phyloP scores from a whole-genome alignment of 2,797 vertebrate species.

The Sebastes vulpes region DNA sequence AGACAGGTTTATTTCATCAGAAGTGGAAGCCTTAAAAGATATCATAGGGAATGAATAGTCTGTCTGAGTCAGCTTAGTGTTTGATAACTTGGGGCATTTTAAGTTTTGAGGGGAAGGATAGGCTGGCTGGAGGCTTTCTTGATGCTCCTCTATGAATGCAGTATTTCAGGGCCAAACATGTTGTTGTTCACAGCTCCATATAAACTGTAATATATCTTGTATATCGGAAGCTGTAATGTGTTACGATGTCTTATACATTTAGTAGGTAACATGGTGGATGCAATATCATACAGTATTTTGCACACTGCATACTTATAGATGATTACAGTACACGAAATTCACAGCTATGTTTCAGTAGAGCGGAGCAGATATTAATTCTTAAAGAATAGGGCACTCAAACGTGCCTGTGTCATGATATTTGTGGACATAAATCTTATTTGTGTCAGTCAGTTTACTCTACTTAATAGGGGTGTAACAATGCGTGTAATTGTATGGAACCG shows the following conservation, averaged over 20 bases:
- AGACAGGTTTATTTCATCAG: conserved; percentile 62
- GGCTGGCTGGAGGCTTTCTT: not conserved
- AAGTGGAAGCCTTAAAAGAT: conserved; percentile 40
- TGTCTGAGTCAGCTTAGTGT: conserved; percentile 53
- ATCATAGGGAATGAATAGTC: conserved; percentile 48
- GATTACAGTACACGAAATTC: not conserved
- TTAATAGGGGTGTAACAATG: too few species aligned
- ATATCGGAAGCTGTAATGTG: not conserved
- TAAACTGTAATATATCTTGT: not conserved
- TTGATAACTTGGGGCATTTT: conserved; percentile 42
- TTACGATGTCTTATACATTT: not conserved
- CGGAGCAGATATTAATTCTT: not conserved
- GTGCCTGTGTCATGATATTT: not conserved
- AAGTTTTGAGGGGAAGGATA: conserved; percentile 18
- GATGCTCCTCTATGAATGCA: not conserved
- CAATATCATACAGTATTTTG: not conserved
- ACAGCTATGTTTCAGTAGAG: not conserved
- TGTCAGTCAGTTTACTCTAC: not conserved
- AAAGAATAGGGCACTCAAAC: not conserved
- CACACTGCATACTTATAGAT: not conserved
- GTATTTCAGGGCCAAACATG: not conserved
- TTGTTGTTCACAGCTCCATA: not conserved
- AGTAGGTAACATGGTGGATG: not conserved
- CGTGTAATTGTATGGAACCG: too few species aligned
- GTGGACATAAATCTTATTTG: not conserved